Evolutionary conservation across 2,113 vertebrate species (phyloP).

Genomic region (Daboia siamensis): DNA sequence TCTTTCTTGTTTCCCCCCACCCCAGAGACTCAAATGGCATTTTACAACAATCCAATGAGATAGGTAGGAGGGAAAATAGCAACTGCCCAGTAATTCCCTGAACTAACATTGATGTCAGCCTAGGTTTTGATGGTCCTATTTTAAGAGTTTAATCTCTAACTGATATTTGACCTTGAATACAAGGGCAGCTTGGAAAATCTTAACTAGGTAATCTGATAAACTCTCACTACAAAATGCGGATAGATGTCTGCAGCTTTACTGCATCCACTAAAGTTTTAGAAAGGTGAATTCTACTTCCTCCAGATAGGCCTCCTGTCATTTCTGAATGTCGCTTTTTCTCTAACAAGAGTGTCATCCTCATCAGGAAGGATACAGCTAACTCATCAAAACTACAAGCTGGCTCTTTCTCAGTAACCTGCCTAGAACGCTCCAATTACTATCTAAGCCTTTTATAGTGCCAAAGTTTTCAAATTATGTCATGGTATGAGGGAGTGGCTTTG

Average conservation of each 20-base stretch:
- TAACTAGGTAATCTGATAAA: not conserved
- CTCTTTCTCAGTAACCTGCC: not conserved
- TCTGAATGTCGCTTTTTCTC: not conserved
- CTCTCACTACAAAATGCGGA: not conserved
- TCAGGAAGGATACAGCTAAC: not conserved
- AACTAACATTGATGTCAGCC: not conserved
- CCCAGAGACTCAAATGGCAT: not conserved
- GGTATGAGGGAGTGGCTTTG: not conserved
- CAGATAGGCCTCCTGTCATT: not conserved
- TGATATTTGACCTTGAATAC: not conserved
- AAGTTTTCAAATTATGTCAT: not conserved
- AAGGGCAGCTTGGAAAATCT: not conserved
- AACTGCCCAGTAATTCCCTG: not conserved
- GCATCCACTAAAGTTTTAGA: not conserved
- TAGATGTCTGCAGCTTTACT: not conserved
- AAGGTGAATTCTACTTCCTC: not conserved
- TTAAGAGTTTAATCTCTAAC: not conserved
- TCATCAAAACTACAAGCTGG: not conserved
- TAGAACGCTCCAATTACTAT: not conserved
- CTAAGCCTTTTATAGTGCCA: not conserved
- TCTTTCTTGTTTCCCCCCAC: not conserved
- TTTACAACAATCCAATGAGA: not conserved
- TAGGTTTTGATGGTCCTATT: not conserved
- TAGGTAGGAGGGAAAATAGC: not conserved
- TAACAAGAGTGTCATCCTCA: not conserved